Evolutionary conservation across 2,113 vertebrate species (phyloP).

Genomic region (Triplophysa rosa): DNA sequence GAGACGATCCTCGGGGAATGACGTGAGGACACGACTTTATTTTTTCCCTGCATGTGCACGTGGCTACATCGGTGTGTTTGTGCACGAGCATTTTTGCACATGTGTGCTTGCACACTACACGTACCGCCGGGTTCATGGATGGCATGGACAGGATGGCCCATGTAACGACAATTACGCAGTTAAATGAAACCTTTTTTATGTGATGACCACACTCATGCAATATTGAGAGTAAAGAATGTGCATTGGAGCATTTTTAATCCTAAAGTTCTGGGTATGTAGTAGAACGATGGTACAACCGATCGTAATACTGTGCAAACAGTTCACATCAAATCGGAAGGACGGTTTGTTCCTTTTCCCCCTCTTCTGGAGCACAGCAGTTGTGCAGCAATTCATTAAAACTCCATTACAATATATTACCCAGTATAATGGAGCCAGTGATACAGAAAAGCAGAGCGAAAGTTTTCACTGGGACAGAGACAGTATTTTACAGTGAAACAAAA

Average conservation of each 20-base stretch:
- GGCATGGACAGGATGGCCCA: neutral
- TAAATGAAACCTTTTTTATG: no score
- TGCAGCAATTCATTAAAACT: conserved; percentile 59
- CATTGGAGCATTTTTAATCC: no score
- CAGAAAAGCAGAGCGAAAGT: conserved; percentile 58
- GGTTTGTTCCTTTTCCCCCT: conserved; percentile 34
- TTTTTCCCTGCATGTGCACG: conserved; percentile 70
- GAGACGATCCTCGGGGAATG: conserved; percentile 74
- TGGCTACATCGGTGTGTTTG: neutral
- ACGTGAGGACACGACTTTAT: conserved; percentile 80
- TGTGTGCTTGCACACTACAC: neutral
- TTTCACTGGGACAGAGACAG: conserved; percentile 52
- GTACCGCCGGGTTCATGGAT: neutral
- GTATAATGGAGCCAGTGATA: conserved; percentile 53
- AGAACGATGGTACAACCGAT: neutral
- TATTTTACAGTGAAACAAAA: conserved; percentile 52
- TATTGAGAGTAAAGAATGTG: no score
- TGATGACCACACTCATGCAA: no score
- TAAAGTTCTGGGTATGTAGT: no score
- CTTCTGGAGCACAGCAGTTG: conserved; percentile 44
- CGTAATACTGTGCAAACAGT: neutral
- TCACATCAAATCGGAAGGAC: conserved; percentile 5
- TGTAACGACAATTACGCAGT: no score
- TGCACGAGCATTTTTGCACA: neutral
- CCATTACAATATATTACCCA: conserved; percentile 57